A percentile compares a stretch with the other conserved stretches of the same genome.
Evolutionary conservation across 2,113 vertebrate species (phyloP).

Genomic region (Osmerus eperlanus): DNA sequence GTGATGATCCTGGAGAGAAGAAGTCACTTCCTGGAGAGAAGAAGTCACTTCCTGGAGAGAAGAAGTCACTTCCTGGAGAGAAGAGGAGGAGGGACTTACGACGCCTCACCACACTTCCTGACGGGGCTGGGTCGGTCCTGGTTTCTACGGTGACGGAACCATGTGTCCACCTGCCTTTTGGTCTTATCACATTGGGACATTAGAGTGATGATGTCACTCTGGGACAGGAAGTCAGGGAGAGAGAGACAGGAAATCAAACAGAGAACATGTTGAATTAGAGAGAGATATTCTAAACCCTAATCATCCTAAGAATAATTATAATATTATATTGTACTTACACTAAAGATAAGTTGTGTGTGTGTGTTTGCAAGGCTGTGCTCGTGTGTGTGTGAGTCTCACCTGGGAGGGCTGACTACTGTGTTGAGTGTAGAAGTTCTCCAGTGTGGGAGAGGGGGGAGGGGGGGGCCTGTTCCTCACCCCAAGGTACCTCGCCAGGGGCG

Average conservation of each 20-base stretch:
- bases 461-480: conserved; percentile 74
- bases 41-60: too few relatives aligned
- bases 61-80: too few relatives aligned
- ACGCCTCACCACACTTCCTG: conserved; percentile 89
- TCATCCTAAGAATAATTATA: neutral
- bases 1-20: neutral
- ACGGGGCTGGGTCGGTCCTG: conserved; percentile 76
- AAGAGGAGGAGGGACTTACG: conserved; percentile 64
- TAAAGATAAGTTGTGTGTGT: neutral
- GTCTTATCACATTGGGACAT: conserved; percentile 75
- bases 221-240: conserved; percentile 5
- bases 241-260: neutral
- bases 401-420: conserved; percentile 62
- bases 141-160: conserved; percentile 84
- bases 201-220: conserved; percentile 72
- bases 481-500: conserved; percentile 76
- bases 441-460: conserved; percentile 55
- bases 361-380: neutral
- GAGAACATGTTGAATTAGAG: neutral
- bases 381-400: conserved; percentile 53
- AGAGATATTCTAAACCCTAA: neutral
- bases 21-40: too few relatives aligned
- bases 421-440: conserved; percentile 79
- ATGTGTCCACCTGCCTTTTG: conserved; percentile 76
- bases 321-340: neutral